Evolutionary conservation across 92 coral and sea anemone species (phyloP).

Genomic region (Diadumene lineata): DNA sequence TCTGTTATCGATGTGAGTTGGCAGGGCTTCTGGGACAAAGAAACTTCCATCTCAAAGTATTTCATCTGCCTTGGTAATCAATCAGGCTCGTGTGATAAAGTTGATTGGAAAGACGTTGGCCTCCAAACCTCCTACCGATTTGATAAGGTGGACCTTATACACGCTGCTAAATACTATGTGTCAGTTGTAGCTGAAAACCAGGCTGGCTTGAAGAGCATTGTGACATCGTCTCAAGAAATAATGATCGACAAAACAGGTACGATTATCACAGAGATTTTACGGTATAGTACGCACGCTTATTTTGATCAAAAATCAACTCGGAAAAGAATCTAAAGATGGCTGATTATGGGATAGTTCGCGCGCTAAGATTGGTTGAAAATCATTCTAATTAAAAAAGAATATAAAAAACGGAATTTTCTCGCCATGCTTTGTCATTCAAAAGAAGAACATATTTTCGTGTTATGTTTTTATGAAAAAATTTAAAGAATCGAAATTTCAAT

Average conservation of each 20-base stretch:
- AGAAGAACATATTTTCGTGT: no score
- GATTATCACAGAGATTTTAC: not conserved
- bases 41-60: conserved; percentile 54
- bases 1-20: conserved; percentile 55
- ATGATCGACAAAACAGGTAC: conserved; percentile 76
- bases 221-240: conserved; percentile 70
- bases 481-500: no score
- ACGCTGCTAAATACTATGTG: conserved; percentile 61
- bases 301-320: no score
- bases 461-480: no score
- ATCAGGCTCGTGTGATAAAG: conserved; percentile 63
- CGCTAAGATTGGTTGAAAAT: no score
- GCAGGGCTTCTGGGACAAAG: conserved; percentile 69
- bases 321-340: no score
- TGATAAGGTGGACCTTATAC: conserved; percentile 41
- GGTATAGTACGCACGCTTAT: no score
- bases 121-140: conserved; percentile 34
- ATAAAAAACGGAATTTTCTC: no score
- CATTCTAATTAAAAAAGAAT: no score
- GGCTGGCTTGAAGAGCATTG: conserved; percentile 62
- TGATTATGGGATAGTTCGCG: no score
- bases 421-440: no score
- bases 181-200: conserved; percentile 69
- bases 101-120: conserved; percentile 49
- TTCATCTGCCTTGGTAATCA: conserved; percentile 68